Percentiles rank a stretch among this genome's conserved stretches.
These are phyloP conservation scores for Antigone vipio DNA, from an alignment of 2,113 vertebrate species.

Conservation along the genomic window DNA sequence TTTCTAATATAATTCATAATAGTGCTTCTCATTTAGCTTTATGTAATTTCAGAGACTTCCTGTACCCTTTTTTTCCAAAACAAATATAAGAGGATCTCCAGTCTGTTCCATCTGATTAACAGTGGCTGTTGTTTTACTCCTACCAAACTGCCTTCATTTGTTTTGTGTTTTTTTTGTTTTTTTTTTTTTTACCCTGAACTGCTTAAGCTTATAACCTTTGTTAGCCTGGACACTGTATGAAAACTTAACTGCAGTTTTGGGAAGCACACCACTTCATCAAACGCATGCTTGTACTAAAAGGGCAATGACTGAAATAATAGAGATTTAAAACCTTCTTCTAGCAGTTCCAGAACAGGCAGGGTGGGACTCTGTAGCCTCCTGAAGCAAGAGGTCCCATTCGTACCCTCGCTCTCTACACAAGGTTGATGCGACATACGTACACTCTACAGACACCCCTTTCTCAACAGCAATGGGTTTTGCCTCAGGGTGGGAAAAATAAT, in stretches of 20 bases:
- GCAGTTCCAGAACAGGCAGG: no score
- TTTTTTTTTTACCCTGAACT: background rate
- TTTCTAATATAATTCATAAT: background rate
- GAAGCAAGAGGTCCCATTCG: background rate
- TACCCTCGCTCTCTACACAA: accelerated
- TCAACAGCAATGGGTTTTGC: background rate
- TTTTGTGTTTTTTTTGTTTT: no score
- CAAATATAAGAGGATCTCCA: background rate
- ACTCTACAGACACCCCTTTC: accelerated
- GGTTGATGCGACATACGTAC: accelerated
- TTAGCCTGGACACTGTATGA: no score
- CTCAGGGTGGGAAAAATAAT: background rate
- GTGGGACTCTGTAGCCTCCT: background rate
- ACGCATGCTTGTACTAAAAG: background rate
- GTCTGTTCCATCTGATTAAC: background rate
- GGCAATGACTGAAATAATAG: background rate
- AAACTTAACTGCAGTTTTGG: background rate
- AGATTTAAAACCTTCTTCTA: background rate
- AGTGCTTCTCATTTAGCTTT: background rate
- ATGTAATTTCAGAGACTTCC: background rate
- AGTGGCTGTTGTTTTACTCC: background rate
- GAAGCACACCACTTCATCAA: background rate
- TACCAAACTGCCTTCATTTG: background rate
- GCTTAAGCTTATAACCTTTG: background rate
- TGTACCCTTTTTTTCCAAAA: background rate